Evolutionary conservation across 2,113 vertebrate genomes (phyloP).

Genomic region (Alces alces): DNA sequence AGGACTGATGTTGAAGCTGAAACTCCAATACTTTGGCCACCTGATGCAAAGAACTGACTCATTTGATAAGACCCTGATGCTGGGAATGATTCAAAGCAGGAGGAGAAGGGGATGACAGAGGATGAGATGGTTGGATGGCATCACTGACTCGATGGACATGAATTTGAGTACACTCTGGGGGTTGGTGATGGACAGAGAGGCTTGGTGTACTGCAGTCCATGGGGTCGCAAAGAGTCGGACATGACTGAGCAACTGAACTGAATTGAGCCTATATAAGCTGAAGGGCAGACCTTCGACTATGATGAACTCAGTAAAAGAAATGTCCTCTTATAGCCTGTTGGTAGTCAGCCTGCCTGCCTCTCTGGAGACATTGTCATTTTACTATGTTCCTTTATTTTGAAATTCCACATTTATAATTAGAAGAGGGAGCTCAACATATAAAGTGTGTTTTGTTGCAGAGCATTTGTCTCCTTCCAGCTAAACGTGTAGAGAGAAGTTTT

Average conservation of each 20-base stretch:
- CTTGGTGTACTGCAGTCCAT: not conserved
- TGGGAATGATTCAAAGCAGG: not conserved
- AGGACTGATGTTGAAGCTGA: not conserved
- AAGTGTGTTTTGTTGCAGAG: not conserved
- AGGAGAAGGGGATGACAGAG: not conserved
- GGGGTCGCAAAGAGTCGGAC: not conserved
- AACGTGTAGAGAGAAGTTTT: not conserved
- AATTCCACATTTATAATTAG: constrained; percentile 47
- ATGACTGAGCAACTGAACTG: not conserved
- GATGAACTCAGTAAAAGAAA: not conserved
- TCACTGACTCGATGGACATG: not conserved
- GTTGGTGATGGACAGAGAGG: not conserved
- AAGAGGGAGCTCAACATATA: not conserved
- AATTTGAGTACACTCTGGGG: not conserved
- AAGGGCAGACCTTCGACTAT: not conserved
- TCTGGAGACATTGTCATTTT: not conserved
- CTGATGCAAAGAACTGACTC: not conserved
- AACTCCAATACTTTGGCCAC: not conserved
- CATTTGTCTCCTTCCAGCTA: constrained; percentile 15
- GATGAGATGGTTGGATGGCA: not conserved
- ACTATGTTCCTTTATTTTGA: constrained; percentile 1
- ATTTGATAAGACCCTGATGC: not conserved
- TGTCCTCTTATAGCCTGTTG: not conserved
- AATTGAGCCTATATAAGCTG: not conserved
- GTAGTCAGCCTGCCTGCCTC: not conserved